Percentiles rank a stretch among this genome's conserved stretches.
phyloP scores from a whole-genome alignment of 1,140 invertebrate species.

The Augochlora pura region DNA sequence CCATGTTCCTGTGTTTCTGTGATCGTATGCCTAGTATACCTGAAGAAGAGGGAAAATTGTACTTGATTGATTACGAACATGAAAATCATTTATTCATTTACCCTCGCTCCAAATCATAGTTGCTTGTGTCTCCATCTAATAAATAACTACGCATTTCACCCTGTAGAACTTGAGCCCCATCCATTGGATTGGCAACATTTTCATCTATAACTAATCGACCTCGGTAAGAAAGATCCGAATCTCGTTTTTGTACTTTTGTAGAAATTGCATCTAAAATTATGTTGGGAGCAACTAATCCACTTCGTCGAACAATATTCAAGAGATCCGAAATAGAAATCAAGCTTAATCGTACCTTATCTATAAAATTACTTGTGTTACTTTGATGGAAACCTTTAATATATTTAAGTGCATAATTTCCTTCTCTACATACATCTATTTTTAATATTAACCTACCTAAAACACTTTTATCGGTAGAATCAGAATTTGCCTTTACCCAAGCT shows the following conservation, averaged over 20 bases:
- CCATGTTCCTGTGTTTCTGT: conserved; percentile 89
- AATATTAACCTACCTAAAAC: conserved; percentile 69
- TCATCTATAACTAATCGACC: conserved; percentile 91
- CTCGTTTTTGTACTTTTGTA: conserved; percentile 87
- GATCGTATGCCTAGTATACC: conserved; percentile 96
- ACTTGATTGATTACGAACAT: not conserved
- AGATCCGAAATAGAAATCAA: conserved; percentile 94
- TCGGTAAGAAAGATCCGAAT: conserved; percentile 90
- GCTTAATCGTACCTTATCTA: conserved; percentile 87
- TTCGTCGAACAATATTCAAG: conserved; percentile 92
- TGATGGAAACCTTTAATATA: not conserved
- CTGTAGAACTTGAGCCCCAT: conserved; percentile 90
- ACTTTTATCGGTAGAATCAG: conserved; percentile 82
- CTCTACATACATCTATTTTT: not conserved
- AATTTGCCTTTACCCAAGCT: conserved; percentile 91
- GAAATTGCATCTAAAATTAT: conserved; percentile 96
- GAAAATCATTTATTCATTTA: conserved; percentile 48
- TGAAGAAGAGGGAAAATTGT: conserved; percentile 47
- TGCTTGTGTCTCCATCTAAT: conserved; percentile 92
- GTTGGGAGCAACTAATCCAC: conserved; percentile 92
- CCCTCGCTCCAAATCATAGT: conserved; percentile 95
- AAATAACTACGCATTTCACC: conserved; percentile 93
- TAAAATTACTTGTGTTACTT: conserved; percentile 53
- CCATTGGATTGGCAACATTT: conserved; percentile 91
- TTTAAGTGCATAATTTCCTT: not conserved